Evolutionary conservation across 2,113 vertebrate genomes (phyloP).

Genomic region (Sinocyclocheilus grahami): DNA sequence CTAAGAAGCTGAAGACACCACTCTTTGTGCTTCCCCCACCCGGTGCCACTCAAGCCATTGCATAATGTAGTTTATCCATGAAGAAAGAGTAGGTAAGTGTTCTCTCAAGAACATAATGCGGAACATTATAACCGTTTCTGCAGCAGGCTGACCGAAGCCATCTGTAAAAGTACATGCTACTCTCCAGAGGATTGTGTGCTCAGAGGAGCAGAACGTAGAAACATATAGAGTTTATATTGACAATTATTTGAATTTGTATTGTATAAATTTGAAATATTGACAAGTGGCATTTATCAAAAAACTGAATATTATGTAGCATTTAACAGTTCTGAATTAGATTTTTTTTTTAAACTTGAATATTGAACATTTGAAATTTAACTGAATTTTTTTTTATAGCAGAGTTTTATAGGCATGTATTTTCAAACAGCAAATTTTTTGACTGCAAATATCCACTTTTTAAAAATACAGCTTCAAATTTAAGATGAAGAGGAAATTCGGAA

Average conservation of each 20-base stretch:
- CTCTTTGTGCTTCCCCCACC: not conserved
- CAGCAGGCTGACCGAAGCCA: not conserved
- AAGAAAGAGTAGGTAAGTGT: not conserved
- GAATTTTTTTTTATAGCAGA: too few relatives aligned
- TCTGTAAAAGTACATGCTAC: not conserved
- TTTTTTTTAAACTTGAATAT: too few relatives aligned
- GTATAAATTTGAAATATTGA: too few relatives aligned
- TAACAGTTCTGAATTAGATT: too few relatives aligned
- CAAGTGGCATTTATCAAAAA: too few relatives aligned
- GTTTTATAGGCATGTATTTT: too few relatives aligned
- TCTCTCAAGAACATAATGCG: not conserved
- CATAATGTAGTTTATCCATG: not conserved
- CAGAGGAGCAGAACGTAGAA: slow-evolving; percentile 31
- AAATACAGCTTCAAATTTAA: too few relatives aligned
- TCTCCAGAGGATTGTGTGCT: not conserved
- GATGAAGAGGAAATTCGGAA: too few relatives aligned
- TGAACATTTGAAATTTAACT: too few relatives aligned
- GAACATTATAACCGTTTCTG: not conserved
- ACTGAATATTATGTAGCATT: too few relatives aligned
- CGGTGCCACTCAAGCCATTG: not conserved
- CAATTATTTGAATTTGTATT: not conserved
- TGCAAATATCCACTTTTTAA: too few relatives aligned
- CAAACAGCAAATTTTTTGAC: too few relatives aligned
- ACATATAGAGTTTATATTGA: not conserved
- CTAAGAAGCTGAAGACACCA: not conserved